Evolutionary conservation across 2,888 invertebrate species (phyloP), one percentile per base, ranked within the genome.

Genomic region (Holacanthella duospinosa): DNA sequence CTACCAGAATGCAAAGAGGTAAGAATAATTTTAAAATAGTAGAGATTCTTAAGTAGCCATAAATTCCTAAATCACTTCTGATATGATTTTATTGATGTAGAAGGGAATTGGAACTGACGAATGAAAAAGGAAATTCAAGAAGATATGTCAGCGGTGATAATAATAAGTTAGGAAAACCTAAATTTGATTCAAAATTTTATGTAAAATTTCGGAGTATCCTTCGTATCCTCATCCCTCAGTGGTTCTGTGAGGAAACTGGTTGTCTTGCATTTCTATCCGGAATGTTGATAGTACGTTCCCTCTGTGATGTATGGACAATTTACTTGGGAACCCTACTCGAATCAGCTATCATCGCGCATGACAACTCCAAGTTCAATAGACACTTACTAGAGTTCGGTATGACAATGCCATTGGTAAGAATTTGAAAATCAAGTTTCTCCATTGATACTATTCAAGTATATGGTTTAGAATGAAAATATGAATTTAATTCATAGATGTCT

Each of bases 281-380:
- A 2, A 85, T 93, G 2, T 81, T 99, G 53, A 82, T 95, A 26
- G 86, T 89, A 1, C 82, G 96, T 71, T 95, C 97, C 0, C 83
- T 93, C 71, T 95, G 95, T 75, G 99, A 99, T 79, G 83, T 99
- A 60, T 99, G 95, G 94, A 86, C 97, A 81, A 99, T 99, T 73
- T 88, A 91, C 75, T 92, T 89, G 76, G 89, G 91, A 16, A 97
- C 97, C 1, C 82, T 88, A 62, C 86, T 97, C 73, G 97, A 97
- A 82, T 91, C 89, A 89, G 71, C 71, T 3, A 71, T 69, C 19
- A 70, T 68, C 3, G 62, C 62, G 16, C 65, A 66, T 29, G 67
- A 71, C 43, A 64, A 63, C 4, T 26, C 55, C 6, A 57, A 61
- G 44, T 70, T 71, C 43, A 68, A 69, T 59, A 27, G 61, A 2